Base-by-base conservation (phyloP, 2,888 invertebrate genomes). In the Loripinus fragilis region DNA sequence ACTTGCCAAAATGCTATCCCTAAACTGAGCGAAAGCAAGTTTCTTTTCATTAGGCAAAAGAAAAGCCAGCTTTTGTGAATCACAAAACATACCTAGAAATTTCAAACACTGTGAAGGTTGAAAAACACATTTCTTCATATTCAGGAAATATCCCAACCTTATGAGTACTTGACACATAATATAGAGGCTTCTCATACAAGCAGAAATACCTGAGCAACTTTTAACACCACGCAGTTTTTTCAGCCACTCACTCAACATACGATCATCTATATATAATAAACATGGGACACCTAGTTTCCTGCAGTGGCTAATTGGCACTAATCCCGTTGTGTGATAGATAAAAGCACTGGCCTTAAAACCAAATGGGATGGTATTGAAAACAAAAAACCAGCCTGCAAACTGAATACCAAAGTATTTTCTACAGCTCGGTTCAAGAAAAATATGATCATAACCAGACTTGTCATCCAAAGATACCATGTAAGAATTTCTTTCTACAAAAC, bases 401-500 rank as follows among this genome's bases (percentile, higher is more conserved):
- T 71, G 68, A 25, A 78, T 64, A n/a, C 78, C 78, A 71, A 78
- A 78, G 42, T 68, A 81, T 41, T 64, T 75, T 25, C 65, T 45
- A 45, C 60, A 75, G 10, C 52, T 17, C 20, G 25, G 20, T 20
- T 48, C 12, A 0, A 78, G 23, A 1, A 74, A 50, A 23, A 78
- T 42, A 45, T 79, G 78, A 33, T 79, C 82, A 68, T 82, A 82
- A 3, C 82, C 79, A 15, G 74, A 74, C 38, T 79, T 79, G 38
- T 79, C 79, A 66, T 79, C 82, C 8, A 76, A 10, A 2, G 38
- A 42, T 1, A 65, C 50, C 50, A 81, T 64, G 28, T 41, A 76
- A 0, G n/a, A 25, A 42, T 67, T 65, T 30, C 65, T 75, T 15
- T 68, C 30, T n/a, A 79, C 41, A 25, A 82, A 33, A 17, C 66